Percentiles rank a stretch among this genome's conserved stretches.
phyloP scores from a whole-genome alignment of 2,113 vertebrate species.

The Tupaia chinensis region DNA sequence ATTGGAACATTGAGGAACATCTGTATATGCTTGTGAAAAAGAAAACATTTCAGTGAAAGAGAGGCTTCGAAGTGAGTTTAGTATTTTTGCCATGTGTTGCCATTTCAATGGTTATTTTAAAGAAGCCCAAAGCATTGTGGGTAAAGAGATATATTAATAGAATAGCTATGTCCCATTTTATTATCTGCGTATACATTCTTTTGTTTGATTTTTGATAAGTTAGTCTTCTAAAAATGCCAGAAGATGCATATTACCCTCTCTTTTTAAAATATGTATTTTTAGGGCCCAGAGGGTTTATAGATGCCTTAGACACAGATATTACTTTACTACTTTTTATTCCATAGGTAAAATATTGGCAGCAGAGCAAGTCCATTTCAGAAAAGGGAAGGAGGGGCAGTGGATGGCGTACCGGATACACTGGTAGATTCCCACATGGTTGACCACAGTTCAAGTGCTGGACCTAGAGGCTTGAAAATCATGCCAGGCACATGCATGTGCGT shows the following conservation, averaged over 20 bases:
- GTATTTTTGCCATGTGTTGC: background rate
- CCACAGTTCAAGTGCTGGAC: too few species aligned
- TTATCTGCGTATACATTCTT: background rate
- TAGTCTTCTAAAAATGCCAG: background rate
- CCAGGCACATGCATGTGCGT: too few species aligned
- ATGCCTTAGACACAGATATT: background rate
- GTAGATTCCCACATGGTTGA: too few species aligned
- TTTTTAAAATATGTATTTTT: conserved; percentile 9
- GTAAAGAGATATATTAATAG: background rate
- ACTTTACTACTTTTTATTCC: background rate
- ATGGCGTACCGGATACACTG: too few species aligned
- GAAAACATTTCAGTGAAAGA: conserved; percentile 10
- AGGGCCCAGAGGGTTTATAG: background rate
- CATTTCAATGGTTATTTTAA: background rate
- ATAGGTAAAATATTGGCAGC: background rate
- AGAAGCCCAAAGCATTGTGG: background rate
- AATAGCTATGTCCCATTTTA: background rate
- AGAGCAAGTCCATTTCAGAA: background rate
- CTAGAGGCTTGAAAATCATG: too few species aligned
- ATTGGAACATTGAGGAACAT: too few species aligned
- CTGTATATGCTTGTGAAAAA: background rate
- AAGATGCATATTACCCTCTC: background rate
- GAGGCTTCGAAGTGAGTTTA: background rate
- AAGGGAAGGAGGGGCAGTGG: too few species aligned
- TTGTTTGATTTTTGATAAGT: background rate